Conservation (phyloP, 2,113 vertebrate genomes). For the Tichodroma muraria region DNA sequence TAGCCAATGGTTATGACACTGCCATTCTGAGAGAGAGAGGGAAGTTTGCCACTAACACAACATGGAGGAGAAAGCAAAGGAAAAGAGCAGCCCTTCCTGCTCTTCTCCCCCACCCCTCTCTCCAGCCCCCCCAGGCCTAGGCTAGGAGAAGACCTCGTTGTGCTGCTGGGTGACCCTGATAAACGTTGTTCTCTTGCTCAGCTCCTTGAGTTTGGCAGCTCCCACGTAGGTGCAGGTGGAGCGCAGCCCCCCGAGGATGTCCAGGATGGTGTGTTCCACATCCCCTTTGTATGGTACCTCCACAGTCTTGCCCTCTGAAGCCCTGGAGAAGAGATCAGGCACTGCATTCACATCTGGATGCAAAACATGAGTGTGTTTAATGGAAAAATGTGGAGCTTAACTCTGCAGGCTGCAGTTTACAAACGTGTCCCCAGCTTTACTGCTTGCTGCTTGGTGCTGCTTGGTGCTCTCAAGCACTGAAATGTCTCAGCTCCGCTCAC, state of each 20-base stretch:
- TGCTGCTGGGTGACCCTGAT: slow-evolving; percentile 97
- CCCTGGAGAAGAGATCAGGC: slow-evolving; percentile 68
- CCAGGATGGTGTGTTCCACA: slow-evolving; percentile 86
- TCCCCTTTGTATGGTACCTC: slow-evolving; percentile 92
- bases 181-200: slow-evolving; percentile 92
- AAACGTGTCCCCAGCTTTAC: background rate
- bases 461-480: background rate
- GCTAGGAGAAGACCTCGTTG: slow-evolving; percentile 84
- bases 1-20: background rate
- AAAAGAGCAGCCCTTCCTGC: background rate
- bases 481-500: background rate
- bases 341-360: background rate
- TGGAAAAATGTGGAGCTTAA: background rate
- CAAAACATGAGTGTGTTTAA: background rate
- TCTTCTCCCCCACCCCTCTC: background rate
- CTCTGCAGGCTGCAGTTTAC: background rate
- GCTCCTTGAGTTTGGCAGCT: slow-evolving; percentile 95
- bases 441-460: background rate
- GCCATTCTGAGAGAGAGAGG: background rate
- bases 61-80: background rate
- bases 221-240: slow-evolving; percentile 98
- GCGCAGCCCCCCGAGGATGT: slow-evolving; percentile 90
- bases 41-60: background rate
- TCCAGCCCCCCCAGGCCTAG: background rate
- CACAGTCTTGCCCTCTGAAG: slow-evolving; percentile 91